Evolutionary conservation across 2,113 vertebrate genomes (phyloP).

Genomic region (Dipodomys spectabilis): DNA sequence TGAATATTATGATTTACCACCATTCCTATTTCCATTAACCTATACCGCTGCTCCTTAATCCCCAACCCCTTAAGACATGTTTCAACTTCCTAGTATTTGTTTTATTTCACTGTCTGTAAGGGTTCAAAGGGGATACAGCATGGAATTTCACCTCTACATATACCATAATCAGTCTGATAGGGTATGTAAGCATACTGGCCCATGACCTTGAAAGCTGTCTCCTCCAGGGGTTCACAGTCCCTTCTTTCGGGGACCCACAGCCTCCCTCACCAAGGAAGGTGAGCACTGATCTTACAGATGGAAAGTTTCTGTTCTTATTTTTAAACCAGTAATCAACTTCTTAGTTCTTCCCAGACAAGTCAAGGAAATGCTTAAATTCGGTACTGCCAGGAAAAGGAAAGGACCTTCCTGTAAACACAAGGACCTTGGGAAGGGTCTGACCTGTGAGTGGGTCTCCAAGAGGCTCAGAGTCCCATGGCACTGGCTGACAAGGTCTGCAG

Average conservation of each 20-base stretch:
- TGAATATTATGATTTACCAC: too few relatives aligned
- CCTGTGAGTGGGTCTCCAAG: neutral
- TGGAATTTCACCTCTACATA: too few relatives aligned
- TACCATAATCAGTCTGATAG: too few relatives aligned
- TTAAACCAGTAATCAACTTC: neutral
- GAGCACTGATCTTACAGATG: neutral
- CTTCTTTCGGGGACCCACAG: neutral
- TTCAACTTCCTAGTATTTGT: too few relatives aligned
- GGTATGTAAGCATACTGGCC: too few relatives aligned
- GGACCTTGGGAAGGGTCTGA: neutral
- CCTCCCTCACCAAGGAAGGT: neutral
- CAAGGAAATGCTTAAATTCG: conserved; percentile 28
- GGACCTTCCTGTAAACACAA: conserved; percentile 14
- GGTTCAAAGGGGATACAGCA: too few relatives aligned
- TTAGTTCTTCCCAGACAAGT: neutral
- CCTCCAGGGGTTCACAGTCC: neutral
- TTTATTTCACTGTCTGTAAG: too few relatives aligned
- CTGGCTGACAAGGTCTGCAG: neutral
- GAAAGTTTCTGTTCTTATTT: neutral
- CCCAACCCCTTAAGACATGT: too few relatives aligned
- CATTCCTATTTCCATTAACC: too few relatives aligned
- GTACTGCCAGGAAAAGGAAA: neutral
- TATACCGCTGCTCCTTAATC: too few relatives aligned
- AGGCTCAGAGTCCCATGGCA: neutral
- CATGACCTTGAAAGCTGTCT: too few relatives aligned